phyloP scores from a whole-genome alignment of 2,113 vertebrate species.

The Setophaga petechia region DNA sequence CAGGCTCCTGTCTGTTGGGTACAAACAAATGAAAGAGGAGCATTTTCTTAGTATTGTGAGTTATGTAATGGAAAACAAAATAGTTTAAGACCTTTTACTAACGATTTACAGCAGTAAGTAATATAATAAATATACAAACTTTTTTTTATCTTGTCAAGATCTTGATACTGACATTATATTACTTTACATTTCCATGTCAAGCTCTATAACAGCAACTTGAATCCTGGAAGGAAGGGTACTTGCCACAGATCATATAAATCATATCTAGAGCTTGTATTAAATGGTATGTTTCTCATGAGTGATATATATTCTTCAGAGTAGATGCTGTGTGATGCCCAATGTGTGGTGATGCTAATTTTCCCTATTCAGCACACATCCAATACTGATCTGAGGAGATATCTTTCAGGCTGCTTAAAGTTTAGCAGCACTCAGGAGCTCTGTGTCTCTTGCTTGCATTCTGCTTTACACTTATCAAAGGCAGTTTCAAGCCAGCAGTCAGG shows the following conservation, averaged over 20 bases:
- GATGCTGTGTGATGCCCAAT: accelerated
- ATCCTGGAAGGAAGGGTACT: not conserved
- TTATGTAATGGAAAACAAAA: not conserved
- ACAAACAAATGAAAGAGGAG: not conserved
- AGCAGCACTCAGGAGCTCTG: not conserved
- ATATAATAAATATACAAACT: not conserved
- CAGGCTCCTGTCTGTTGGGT: not conserved
- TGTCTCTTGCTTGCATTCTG: not conserved
- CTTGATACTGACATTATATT: not conserved
- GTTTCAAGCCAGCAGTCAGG: not conserved
- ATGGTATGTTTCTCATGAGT: not conserved
- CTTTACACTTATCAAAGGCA: not conserved
- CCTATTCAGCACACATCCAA: not conserved
- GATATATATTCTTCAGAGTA: not conserved
- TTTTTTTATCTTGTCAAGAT: not conserved
- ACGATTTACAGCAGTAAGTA: not conserved
- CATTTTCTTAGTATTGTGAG: not conserved
- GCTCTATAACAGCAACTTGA: not conserved
- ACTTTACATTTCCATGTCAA: not conserved
- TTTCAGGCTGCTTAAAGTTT: not conserved
- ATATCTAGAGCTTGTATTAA: not conserved
- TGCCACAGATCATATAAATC: not conserved
- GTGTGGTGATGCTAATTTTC: not conserved
- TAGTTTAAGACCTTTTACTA: not conserved
- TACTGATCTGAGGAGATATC: not conserved